Evolutionary conservation across 2,113 vertebrate species (phyloP), one percentile per base, ranked within the genome.

Genomic region (Tretioscincus oriximinensis): DNA sequence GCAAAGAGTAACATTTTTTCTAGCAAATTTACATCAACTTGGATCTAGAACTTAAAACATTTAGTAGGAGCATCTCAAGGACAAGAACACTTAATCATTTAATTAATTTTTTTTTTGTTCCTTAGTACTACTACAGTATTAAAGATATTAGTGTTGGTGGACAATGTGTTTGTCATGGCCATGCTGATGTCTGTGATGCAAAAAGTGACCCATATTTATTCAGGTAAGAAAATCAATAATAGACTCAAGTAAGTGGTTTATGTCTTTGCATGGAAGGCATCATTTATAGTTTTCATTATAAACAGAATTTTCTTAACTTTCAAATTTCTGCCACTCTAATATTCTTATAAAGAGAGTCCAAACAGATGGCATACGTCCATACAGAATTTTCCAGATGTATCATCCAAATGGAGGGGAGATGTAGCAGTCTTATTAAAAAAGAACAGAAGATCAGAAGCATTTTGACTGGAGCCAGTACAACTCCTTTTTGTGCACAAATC

Each of bases 111-210:
- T 88, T 91, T 72, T 85, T 91, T 29, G 87, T 85, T 65, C 54
- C 41, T 35, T 83, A 99, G 97, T 99, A 99, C 91, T 99, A 96
- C 84, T 99, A 99, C 81, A 99, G 98, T 82, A 97, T 99, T 91
- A 98, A 98, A 92, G 98, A 99, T 90, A 97, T 99, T 93, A 98
- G 96, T 87, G 78, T 99, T 4, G 97, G 97, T 12, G 98, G 97
- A 41, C 94, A 93, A 29, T 99, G 98, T 89, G 97, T 97, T 84
- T 99, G 98, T 85, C 94, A 99, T 14, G 98, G 97, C 9, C 98
- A 99, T 45, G 97, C 98, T 24, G 95, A 96, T 74, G 90, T 86
- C 14, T 99, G 98, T 76, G 92, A 77, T 5, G 81, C 88, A 14
- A 90, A 87, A 65, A 90, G 90, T 78, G 77, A 81, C 61, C 94